Evolutionary conservation across 2,888 invertebrate genomes (phyloP), one percentile per base, ranked within the genome.

Genomic region (Sminthurides aquaticus): DNA sequence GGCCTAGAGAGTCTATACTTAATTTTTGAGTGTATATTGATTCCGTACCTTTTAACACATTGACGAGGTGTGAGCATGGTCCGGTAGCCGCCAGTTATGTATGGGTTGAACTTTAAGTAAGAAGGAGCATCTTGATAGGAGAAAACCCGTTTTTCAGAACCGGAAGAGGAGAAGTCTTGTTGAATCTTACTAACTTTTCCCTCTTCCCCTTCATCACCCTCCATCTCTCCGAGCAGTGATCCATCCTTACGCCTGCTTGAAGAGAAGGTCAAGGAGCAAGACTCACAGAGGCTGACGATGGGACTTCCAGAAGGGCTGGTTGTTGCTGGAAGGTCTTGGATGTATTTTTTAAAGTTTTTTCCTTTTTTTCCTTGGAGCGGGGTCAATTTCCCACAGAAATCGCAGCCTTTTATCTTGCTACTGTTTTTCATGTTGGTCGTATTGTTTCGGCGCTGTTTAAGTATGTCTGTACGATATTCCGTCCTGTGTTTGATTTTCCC

Each of bases 21-120:
- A 18, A 20, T n/a, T n/a, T n/a, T n/a, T n/a, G n/a, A n/a, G n/a
- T n/a, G n/a, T n/a, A n/a, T n/a, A n/a, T n/a, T n/a, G n/a, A n/a
- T n/a, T n/a, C 20, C 71, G 67, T 75, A 91, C 91, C 91, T 95
- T 82, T 91, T 90, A 78, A 92, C 81, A 77, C 93, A 93, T 74
- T 91, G 81, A 78, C 85, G 86, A n/a, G 89, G 88, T 3, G 88
- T 87, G 61, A 94, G 82, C 72, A 87, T 84, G 75, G 89, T 88
- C 76, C 94, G 84, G 78, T 95, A 95, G 15, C 95, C 95, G 72
- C 85, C 84, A 67, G 86, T 83, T 72, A 95, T 92, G 77, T 83
- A 94, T 2, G 89, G 89, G 80, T 95, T 95, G 76, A 90, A 90
- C 78, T 89, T 87, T 65, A 94, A 82, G 79, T 90, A 91, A 65